Evolutionary conservation across 2,797 vertebrate species (phyloP), one percentile per base, ranked within the genome.

Genomic region (Graptemys geographica): DNA sequence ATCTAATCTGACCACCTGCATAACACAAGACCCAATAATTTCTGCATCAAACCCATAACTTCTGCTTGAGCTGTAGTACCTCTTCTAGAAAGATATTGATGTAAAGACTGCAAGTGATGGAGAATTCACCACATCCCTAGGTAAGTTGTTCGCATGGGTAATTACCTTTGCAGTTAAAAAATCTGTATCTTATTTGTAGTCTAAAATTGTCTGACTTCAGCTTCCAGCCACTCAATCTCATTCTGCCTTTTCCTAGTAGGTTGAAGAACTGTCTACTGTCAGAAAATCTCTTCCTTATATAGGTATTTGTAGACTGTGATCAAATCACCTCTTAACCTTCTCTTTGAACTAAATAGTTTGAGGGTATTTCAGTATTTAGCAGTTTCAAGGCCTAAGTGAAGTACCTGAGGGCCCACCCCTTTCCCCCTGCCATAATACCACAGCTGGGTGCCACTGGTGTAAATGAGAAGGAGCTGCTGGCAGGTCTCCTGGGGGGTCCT

Each of bases 61-160:
- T 37, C 8, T n/a, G 8, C 84, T 83, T 49, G 76, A 76, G 25
- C n/a, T 84, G 37, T 9, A 78, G 16, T n/a, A 55, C 16, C 72
- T 92, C 8, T 47, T 92, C 92, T 91, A 85, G 90, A 5, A 94
- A 85, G 56, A 47, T 33, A 5, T 83, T 28, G 81, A 79, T 91
- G 87, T 86, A 69, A 92, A 81, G 0, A 0, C 55, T 79, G 80
- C 37, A 10, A 8, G 13, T 86, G 47, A 57, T 86, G 79, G n/a
- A n/a, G 65, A 13, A 11, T 83, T 53, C 4, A 16, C 74, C 89
- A 81, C 4, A 5, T 9, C 47, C 53, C 4, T 59, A 65, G 21
- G 74, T 79, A 81, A 84, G 74, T 86, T 83, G 78, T 81, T 91
- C 21, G 83, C 81, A 65, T 56, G 81, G 37, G 9, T 85, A 53